phyloP scores from a whole-genome alignment of 1,140 invertebrate genomes.

The Drosophila kikkawai region DNA sequence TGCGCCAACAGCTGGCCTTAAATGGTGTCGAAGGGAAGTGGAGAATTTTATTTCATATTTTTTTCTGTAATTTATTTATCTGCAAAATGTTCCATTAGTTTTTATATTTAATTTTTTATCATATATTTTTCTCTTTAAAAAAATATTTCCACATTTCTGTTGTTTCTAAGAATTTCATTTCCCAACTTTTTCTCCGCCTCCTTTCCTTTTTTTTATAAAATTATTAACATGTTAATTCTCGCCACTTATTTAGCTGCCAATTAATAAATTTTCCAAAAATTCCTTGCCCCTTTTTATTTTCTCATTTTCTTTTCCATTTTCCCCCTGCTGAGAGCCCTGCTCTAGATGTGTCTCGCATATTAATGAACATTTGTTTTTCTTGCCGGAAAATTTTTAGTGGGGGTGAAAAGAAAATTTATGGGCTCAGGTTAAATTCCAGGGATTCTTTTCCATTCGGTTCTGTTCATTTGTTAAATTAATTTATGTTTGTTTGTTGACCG shows the following conservation, averaged over 20 bases:
- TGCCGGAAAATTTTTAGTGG: background rate
- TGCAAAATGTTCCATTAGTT: constrained; percentile 15
- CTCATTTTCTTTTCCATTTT: constrained; percentile 28
- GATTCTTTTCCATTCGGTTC: constrained; percentile 54
- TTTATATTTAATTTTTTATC: background rate
- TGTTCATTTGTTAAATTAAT: constrained; percentile 80
- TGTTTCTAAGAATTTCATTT: constrained; percentile 6
- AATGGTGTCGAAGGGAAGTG: constrained; percentile 14
- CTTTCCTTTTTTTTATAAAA: constrained; percentile 62
- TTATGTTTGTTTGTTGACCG: constrained; percentile 67
- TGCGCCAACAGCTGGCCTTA: constrained; percentile 74
- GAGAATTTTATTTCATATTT: background rate
- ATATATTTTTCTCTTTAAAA: background rate
- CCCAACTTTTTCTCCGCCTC: constrained; percentile 6
- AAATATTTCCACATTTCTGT: constrained; percentile 23
- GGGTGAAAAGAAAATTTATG: constrained; percentile 63
- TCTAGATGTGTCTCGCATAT: constrained; percentile 72
- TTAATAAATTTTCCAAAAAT: constrained; percentile 78
- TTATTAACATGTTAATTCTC: constrained; percentile 80
- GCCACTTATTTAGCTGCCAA: constrained; percentile 79
- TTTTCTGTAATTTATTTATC: constrained; percentile 41
- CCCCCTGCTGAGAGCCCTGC: constrained; percentile 7
- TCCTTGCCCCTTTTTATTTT: constrained; percentile 31
- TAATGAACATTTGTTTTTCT: constrained; percentile 79
- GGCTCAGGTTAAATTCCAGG: constrained; percentile 75